Evolutionary conservation across 2,113 vertebrate species (phyloP), one percentile per base, ranked within the genome.

Genomic region (Cephalopterus ornatus): DNA sequence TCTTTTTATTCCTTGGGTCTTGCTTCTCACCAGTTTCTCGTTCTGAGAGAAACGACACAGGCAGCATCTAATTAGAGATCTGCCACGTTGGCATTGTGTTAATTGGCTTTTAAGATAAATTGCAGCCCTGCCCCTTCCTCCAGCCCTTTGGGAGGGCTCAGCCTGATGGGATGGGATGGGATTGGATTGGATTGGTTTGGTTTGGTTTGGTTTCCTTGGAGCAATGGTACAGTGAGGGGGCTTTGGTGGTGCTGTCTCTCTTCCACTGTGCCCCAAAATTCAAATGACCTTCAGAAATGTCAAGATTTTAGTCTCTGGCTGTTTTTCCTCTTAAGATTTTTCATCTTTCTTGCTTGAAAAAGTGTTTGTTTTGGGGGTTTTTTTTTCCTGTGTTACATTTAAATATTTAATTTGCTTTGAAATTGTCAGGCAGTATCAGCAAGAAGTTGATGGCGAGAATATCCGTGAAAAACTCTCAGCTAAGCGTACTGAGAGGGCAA

Each of bases 11-110:
- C 23, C 63, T 68, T 30, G 12, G 12, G 5, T 53, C 42, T 91
- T 72, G 42, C 37, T 56, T 42, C 44, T 72, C 76, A 58, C 32
- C 39, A 53, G 14, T 91, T 70, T 24, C 37, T 68, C 63, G 8
- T 63, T 87, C 33, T 16, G 30, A 44, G 7, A 28, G 12, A 52
- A 87, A 76, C 1, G 0, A 53, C 55, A 71, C 9, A 41, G 46
- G 9, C 11, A 72, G 27, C 39, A 53, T 3, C 32, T 53, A 33
- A 68, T 59, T 84, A 44, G 49, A 53, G 77, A 76, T 16, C 33
- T 26, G 21, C 2, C 62, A 26, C 0, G 0, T 70, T 20, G 55
- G 14, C 33, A 5, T 8, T 33, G 42, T 33, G 65, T 30, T 88
- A 62, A 88, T 73, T 84, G 68, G 24, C 19, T 63, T 76, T 39